Conservation (phyloP, 1,140 invertebrate species). For the Scaptodrosophila lebanonensis region DNA sequence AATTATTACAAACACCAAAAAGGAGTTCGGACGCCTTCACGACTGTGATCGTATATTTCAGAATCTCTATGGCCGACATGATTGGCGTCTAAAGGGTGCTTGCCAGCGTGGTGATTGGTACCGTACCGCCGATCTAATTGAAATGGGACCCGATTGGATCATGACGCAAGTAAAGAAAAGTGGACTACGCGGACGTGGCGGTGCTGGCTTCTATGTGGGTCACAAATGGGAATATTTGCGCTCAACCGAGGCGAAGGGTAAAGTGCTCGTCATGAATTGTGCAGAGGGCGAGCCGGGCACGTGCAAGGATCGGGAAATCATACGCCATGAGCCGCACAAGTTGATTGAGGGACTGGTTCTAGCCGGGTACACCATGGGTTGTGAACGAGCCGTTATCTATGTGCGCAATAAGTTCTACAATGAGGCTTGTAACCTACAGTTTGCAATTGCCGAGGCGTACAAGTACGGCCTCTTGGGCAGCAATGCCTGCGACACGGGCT, state of each 20-base stretch:
- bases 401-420: constrained; percentile 99
- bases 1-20: constrained; percentile 21
- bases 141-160: constrained; percentile 97
- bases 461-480: constrained; percentile 95
- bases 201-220: constrained; percentile 97
- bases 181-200: constrained; percentile 95
- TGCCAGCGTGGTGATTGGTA: constrained; percentile 96
- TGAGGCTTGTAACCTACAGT: constrained; percentile 97
- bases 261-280: constrained; percentile 97
- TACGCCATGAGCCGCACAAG: constrained; percentile 98
- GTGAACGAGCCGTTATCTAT: constrained; percentile 97
- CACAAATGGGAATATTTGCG: constrained; percentile 99
- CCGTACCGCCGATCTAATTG: constrained; percentile 97
- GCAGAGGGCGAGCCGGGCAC: constrained; percentile 99
- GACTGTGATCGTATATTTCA: constrained; percentile 98
- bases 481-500: constrained; percentile 96
- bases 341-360: constrained; percentile 97
- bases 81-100: constrained; percentile 96
- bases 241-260: constrained; percentile 93
- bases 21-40: constrained; percentile 78
- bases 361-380: constrained; percentile 95
- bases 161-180: constrained; percentile 95
- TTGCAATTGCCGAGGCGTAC: constrained; percentile 98
- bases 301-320: constrained; percentile 98
- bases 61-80: constrained; percentile 97